Evolutionary conservation across 1,140 invertebrate species (phyloP).

Genomic region (Cardiocondyla obscurior): DNA sequence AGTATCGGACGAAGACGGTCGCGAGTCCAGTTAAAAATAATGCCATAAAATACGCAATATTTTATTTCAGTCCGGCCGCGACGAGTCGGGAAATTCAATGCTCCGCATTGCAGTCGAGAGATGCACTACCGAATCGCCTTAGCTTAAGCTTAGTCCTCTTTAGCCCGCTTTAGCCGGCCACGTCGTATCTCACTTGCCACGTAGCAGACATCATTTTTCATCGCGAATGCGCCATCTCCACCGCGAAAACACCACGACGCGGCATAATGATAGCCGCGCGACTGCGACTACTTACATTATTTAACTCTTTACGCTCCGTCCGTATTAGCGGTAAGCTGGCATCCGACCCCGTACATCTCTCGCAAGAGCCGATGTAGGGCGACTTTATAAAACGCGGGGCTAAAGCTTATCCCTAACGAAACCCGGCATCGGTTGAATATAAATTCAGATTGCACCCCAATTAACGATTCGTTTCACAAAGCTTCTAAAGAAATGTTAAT

Average conservation of each 20-base stretch:
- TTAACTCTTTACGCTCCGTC: slow-evolving; percentile 30
- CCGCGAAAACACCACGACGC: slow-evolving; percentile 38
- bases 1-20: not conserved
- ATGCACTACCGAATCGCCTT: slow-evolving; percentile 49
- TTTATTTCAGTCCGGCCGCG: slow-evolving; percentile 13
- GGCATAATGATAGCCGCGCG: slow-evolving; percentile 54
- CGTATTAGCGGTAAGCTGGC: slow-evolving; percentile 25
- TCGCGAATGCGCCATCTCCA: slow-evolving; percentile 17
- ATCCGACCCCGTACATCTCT: not conserved
- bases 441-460: too few species aligned
- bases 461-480: too few species aligned
- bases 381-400: not conserved
- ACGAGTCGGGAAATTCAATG: slow-evolving; percentile 55
- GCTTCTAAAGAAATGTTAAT: too few species aligned
- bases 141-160: slow-evolving; percentile 53
- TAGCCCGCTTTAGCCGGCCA: slow-evolving; percentile 42
- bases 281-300: slow-evolving; percentile 41
- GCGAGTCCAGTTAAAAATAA: not conserved
- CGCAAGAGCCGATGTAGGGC: not conserved
- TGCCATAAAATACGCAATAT: slow-evolving; percentile 11
- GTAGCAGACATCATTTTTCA: slow-evolving; percentile 61
- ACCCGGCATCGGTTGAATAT: too few species aligned
- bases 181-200: slow-evolving; percentile 60
- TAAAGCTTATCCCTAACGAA: not conserved
- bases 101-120: slow-evolving; percentile 63